A percentile compares a stretch with the other conserved stretches of the same genome.
These are phyloP conservation scores for Diabrotica virgifera DNA, from an alignment of 1,140 invertebrate species.

Conservation along the genomic window DNA sequence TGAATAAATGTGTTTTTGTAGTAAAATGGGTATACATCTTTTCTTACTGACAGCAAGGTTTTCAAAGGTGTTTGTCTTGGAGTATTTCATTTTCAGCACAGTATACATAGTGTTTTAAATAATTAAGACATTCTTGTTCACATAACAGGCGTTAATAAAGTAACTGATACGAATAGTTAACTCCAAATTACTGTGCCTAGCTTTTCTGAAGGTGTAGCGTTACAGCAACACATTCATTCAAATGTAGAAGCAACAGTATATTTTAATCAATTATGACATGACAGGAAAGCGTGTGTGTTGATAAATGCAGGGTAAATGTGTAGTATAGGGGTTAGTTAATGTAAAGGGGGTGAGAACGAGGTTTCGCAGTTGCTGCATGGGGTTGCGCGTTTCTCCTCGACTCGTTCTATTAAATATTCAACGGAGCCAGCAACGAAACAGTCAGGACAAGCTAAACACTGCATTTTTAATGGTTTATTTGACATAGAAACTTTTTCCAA, in stretches of 20 bases:
- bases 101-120: too few species aligned
- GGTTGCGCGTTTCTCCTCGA: slow-evolving; percentile 7
- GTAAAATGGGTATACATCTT: too few species aligned
- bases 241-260: slow-evolving; percentile 22
- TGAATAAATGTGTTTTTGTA: too few species aligned
- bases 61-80: too few species aligned
- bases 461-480: slow-evolving; percentile 11
- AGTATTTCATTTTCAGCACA: too few species aligned
- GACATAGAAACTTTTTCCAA: not conserved
- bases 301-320: slow-evolving; percentile 17
- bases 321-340: slow-evolving; percentile 20
- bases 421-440: slow-evolving; percentile 14
- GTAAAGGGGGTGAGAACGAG: slow-evolving; percentile 15
- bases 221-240: slow-evolving; percentile 5
- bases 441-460: slow-evolving; percentile 15
- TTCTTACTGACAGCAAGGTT: too few species aligned
- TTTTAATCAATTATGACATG: slow-evolving; percentile 25
- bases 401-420: slow-evolving; percentile 18
- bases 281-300: slow-evolving; percentile 17
- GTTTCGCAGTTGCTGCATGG: slow-evolving; percentile 14
- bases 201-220: slow-evolving; percentile 5
- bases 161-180: too few species aligned
- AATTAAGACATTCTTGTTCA: too few species aligned
- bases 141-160: too few species aligned
- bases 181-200: too few species aligned